Percentiles rank a stretch among this genome's conserved stretches.
phyloP scores from a whole-genome alignment of 2,797 vertebrate genomes.

The Siniperca undulata region DNA sequence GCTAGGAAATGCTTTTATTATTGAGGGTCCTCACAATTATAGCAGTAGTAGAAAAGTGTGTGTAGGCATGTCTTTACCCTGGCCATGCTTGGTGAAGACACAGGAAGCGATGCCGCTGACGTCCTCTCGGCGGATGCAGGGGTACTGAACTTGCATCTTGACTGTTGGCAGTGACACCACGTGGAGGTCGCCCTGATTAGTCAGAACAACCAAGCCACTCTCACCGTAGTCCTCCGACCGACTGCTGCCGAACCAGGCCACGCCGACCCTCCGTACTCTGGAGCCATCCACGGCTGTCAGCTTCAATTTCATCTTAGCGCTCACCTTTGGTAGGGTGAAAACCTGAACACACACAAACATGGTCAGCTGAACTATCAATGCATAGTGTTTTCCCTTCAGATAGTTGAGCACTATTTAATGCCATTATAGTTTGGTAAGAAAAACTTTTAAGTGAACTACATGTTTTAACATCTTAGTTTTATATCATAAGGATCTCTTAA shows the following conservation, averaged over 20 bases:
- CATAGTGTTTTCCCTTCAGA: background rate
- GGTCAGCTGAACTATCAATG: background rate
- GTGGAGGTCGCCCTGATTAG: conserved; percentile 96
- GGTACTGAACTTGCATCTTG: conserved; percentile 94
- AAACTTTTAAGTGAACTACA: background rate
- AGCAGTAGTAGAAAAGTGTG: background rate
- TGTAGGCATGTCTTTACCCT: conserved; percentile 61
- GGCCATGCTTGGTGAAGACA: conserved; percentile 95
- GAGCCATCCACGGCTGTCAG: conserved; percentile 96
- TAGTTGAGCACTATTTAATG: background rate
- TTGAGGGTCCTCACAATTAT: too few species aligned
- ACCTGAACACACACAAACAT: conserved; percentile 82
- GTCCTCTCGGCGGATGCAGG: conserved; percentile 96
- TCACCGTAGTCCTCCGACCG: conserved; percentile 92
- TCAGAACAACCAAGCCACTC: conserved; percentile 92
- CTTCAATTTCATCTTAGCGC: conserved; percentile 95
- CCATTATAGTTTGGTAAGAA: background rate
- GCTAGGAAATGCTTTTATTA: background rate
- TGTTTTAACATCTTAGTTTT: background rate
- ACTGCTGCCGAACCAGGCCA: conserved; percentile 93
- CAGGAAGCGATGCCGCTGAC: conserved; percentile 98
- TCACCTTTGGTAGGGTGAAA: conserved; percentile 96
- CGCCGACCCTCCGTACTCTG: conserved; percentile 91
- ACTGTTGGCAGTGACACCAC: conserved; percentile 94
- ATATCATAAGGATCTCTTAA: background rate